These are phyloP conservation scores for Spodoptera litura DNA, from an alignment of 1,140 invertebrate species.

Conservation along the genomic window DNA sequence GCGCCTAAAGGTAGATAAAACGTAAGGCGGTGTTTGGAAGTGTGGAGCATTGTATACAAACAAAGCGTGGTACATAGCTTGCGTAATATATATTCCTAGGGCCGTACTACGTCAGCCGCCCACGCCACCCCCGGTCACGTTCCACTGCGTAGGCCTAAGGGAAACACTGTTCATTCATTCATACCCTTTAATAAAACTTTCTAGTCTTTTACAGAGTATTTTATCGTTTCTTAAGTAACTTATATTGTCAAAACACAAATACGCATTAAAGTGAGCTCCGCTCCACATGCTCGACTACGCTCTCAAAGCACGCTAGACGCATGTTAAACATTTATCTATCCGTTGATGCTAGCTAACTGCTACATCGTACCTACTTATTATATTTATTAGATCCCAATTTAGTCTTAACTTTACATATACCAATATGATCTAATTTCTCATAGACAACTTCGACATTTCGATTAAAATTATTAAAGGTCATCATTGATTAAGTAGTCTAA, in stretches of 20 bases:
- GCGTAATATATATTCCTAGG: constrained; percentile 37
- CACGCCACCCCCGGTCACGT: constrained; percentile 40
- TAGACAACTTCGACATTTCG: not conserved
- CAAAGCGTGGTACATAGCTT: constrained; percentile 18
- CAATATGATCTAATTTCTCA: not conserved
- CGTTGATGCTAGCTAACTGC: too few species aligned
- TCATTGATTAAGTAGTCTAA: not conserved
- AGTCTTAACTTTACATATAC: not conserved
- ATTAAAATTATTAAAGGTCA: constrained; percentile 11
- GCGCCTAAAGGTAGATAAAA: constrained; percentile 10
- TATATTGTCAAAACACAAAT: constrained; percentile 29
- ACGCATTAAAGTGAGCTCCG: constrained; percentile 1
- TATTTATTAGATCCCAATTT: too few species aligned
- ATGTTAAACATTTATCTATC: not conserved
- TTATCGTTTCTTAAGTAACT: constrained; percentile 29
- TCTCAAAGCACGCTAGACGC: not conserved
- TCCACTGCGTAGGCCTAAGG: constrained; percentile 34
- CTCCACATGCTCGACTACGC: constrained; percentile 13
- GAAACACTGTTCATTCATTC: constrained; percentile 53
- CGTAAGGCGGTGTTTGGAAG: not conserved
- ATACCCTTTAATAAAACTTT: constrained; percentile 54
- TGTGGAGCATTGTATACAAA: constrained; percentile 41
- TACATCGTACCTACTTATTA: too few species aligned
- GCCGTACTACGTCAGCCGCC: constrained; percentile 40
- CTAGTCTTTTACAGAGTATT: constrained; percentile 50